Percentiles rank a stretch among this genome's conserved stretches.
phyloP scores from a whole-genome alignment of 2,113 vertebrate genomes.

The Silurus asotus region DNA sequence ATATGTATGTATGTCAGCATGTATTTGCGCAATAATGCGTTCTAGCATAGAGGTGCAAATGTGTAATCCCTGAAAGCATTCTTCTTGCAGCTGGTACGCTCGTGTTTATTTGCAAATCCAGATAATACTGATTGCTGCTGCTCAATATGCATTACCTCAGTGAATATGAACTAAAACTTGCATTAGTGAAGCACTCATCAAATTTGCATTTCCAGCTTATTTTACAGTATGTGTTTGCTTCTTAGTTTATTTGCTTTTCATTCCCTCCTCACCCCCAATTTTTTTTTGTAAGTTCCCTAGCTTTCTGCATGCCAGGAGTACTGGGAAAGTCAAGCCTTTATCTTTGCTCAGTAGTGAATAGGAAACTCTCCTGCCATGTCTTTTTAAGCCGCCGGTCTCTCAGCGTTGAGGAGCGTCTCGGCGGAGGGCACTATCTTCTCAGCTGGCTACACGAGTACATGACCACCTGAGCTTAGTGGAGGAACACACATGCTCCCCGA shows the following conservation, averaged over 20 bases:
- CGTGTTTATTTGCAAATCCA: slow-evolving; percentile 29
- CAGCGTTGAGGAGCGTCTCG: neutral
- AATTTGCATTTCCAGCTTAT: slow-evolving; percentile 34
- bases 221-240: neutral
- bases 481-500: slow-evolving; percentile 31
- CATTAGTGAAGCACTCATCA: slow-evolving; percentile 22
- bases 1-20: neutral
- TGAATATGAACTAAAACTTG: slow-evolving; percentile 31
- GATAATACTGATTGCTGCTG: slow-evolving; percentile 30
- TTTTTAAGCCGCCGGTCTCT: slow-evolving; percentile 18
- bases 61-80: neutral
- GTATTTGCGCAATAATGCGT: neutral
- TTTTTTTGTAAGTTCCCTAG: neutral
- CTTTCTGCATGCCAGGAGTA: neutral
- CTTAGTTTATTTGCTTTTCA: neutral
- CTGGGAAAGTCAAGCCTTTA: neutral
- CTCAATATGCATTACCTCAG: slow-evolving; percentile 39
- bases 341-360: neutral
- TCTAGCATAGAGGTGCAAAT: slow-evolving; percentile 1
- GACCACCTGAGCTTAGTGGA: slow-evolving; percentile 20
- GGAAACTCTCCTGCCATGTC: slow-evolving; percentile 2
- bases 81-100: slow-evolving; percentile 15
- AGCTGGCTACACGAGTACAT: neutral
- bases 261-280: neutral
- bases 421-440: slow-evolving; percentile 11